Evolutionary conservation across 2,888 invertebrate genomes (phyloP).

Genomic region (Catonia carolina): DNA sequence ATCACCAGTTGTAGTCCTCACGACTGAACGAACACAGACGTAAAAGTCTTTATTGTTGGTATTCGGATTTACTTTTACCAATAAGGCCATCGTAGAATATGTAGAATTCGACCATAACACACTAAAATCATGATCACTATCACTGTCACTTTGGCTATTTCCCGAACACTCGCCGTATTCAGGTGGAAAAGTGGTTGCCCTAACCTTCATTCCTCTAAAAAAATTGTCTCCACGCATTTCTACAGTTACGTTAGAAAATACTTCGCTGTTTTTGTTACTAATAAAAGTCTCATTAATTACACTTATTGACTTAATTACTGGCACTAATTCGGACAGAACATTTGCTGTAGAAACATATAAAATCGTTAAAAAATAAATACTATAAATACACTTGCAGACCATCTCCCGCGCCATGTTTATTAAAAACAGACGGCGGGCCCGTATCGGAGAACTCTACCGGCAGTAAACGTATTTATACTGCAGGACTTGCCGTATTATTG

Average conservation of each 20-base stretch:
- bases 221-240: conserved; percentile 30
- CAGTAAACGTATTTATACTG: not conserved
- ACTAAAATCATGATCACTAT: conserved; percentile 22
- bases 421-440: conserved; percentile 11
- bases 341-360: conserved; percentile 20
- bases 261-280: conserved; percentile 24
- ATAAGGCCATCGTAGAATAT: conserved; percentile 26
- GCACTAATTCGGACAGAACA: conserved; percentile 10
- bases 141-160: conserved; percentile 22
- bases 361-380: conserved; percentile 21
- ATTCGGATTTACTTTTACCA: conserved; percentile 24
- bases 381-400: conserved; percentile 2
- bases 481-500: no score
- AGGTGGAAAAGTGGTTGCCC: conserved; percentile 24
- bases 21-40: conserved; percentile 16
- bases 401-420: conserved; percentile 16
- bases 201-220: conserved; percentile 27
- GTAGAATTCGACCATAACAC: conserved; percentile 30
- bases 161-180: conserved; percentile 24
- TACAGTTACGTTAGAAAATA: conserved; percentile 28
- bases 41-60: conserved; percentile 15
- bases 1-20: conserved; percentile 21
- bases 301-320: conserved; percentile 28
- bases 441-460: conserved; percentile 9
- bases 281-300: conserved; percentile 30